Evolutionary conservation across 2,888 invertebrate genomes (phyloP).

Genomic region (Xanthia togata): DNA sequence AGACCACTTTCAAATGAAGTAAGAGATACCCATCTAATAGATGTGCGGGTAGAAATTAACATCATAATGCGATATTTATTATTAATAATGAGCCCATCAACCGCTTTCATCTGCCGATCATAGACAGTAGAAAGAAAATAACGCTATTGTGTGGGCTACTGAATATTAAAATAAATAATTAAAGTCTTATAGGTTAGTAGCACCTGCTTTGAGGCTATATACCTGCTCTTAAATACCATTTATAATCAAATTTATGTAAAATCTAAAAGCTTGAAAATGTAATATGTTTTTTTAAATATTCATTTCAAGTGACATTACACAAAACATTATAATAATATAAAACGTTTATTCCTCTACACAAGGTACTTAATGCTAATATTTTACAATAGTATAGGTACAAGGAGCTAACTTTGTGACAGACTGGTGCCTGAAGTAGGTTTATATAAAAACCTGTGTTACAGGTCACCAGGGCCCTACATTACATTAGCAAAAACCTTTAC

Average conservation of each 20-base stretch:
- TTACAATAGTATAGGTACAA: too few species aligned
- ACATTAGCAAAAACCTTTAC: too few species aligned
- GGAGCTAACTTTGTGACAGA: too few species aligned
- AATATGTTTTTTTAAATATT: too few species aligned
- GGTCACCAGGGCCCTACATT: too few species aligned
- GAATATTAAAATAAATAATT: constrained; percentile 27
- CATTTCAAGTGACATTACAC: too few species aligned
- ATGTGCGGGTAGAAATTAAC: constrained; percentile 34
- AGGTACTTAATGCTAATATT: too few species aligned
- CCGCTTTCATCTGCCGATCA: constrained; percentile 38
- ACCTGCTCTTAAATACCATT: not conserved
- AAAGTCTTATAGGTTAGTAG: not conserved
- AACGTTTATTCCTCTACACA: too few species aligned
- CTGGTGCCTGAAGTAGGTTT: too few species aligned
- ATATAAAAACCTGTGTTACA: too few species aligned
- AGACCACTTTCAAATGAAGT: constrained; percentile 32
- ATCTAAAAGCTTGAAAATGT: too few species aligned
- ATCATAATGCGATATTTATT: constrained; percentile 50
- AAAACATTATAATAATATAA: too few species aligned
- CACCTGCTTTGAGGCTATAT: constrained; percentile 14
- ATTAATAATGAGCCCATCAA: constrained; percentile 27
- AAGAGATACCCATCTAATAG: constrained; percentile 41
- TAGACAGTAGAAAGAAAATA: constrained; percentile 23
- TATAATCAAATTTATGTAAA: constrained; percentile 4
- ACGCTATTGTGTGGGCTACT: constrained; percentile 28